These are phyloP conservation scores for Acanthosepion esculentum DNA, from an alignment of 2,888 invertebrate genomes.

Conservation along the genomic window DNA sequence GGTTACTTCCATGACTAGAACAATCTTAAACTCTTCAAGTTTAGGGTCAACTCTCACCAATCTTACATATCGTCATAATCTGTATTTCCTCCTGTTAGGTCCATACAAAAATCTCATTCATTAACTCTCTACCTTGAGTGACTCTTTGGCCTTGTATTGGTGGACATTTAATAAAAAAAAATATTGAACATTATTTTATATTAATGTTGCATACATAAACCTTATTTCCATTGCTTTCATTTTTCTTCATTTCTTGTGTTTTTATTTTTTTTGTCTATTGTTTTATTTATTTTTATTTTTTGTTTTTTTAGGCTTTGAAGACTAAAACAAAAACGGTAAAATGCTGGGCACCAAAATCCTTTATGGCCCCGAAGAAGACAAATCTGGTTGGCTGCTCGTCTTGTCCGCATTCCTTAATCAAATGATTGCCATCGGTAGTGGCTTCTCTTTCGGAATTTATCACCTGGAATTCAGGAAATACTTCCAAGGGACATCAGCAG, in stretches of 20 bases:
- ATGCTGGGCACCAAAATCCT: conserved; percentile 39
- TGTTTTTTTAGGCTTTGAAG: not conserved
- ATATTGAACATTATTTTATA: not conserved
- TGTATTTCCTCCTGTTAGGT: not conserved
- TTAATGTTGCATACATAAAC: not conserved
- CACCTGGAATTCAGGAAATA: conserved; percentile 63
- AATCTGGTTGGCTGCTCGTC: conserved; percentile 53
- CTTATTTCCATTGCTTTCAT: not conserved
- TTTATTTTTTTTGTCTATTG: not conserved
- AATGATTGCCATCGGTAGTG: conserved; percentile 62
- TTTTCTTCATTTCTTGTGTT: not conserved
- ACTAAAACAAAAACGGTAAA: not conserved
- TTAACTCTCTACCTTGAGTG: not conserved
- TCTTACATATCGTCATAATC: too few relatives aligned
- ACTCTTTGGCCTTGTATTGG: too few relatives aligned
- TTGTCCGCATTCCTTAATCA: conserved; percentile 64
- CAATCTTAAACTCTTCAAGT: too few relatives aligned
- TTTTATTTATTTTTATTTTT: not conserved
- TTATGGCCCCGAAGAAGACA: conserved; percentile 52
- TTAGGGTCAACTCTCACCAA: too few relatives aligned
- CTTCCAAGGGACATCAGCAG: conserved; percentile 58
- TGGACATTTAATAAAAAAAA: not conserved
- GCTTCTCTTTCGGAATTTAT: conserved; percentile 64
- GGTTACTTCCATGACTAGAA: too few relatives aligned
- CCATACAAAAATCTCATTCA: not conserved